Conservation (phyloP, 2,113 vertebrate species). For the Pangasianodon gigas region DNA sequence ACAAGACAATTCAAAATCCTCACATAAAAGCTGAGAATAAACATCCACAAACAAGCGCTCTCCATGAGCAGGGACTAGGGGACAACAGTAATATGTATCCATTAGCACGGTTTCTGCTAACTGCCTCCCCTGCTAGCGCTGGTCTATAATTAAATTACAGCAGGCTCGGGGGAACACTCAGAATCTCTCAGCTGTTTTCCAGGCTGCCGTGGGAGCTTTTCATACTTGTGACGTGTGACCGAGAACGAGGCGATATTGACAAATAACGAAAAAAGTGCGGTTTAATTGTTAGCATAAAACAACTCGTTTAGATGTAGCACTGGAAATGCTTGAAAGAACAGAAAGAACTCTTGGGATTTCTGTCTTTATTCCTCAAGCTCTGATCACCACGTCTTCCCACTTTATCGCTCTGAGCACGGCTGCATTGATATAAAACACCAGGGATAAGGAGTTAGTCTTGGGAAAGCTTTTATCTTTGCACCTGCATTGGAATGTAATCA, state of each 20-base stretch:
- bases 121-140: constrained; percentile 75
- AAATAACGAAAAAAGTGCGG: constrained; percentile 61
- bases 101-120: constrained; percentile 73
- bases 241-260: constrained; percentile 63
- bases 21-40: constrained; percentile 13
- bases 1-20: not conserved
- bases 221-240: constrained; percentile 51
- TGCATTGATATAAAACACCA: constrained; percentile 11
- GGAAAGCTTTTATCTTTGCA: not conserved
- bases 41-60: constrained; percentile 47
- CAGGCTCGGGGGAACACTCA: constrained; percentile 69
- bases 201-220: constrained; percentile 62
- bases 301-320: constrained; percentile 29
- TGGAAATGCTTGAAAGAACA: constrained; percentile 26
- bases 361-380: not conserved
- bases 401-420: constrained; percentile 32
- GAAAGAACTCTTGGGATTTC: constrained; percentile 12
- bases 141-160: constrained; percentile 86
- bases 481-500: not conserved
- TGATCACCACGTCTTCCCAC: not conserved
- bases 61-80: constrained; percentile 54
- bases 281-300: constrained; percentile 67
- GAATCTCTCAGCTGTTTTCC: constrained; percentile 63
- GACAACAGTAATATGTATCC: constrained; percentile 71
- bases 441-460: not conserved